These are phyloP conservation scores for Apostichopus japonicus DNA, from an alignment of 35 echinoderm and acorn worm genomes.

Conservation along the genomic window DNA sequence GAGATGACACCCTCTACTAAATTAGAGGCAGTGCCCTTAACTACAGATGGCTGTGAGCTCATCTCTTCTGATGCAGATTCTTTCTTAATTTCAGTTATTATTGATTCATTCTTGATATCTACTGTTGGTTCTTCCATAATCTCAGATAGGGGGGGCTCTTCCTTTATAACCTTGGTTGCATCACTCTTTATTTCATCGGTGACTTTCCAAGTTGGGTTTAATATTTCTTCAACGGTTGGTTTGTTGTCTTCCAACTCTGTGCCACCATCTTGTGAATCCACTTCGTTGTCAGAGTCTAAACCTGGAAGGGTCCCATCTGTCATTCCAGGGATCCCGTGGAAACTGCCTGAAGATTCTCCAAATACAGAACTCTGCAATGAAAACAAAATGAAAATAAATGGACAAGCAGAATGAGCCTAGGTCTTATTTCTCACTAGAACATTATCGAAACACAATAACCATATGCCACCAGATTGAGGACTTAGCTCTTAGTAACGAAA, in stretches of 20 bases:
- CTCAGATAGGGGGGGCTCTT: not conserved
- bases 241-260: not conserved
- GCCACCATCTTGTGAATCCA: not conserved
- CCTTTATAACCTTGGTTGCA: not conserved
- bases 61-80: too few species aligned
- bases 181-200: not conserved
- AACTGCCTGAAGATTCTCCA: not conserved
- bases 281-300: not conserved
- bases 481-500: too few species aligned
- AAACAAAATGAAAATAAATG: not conserved
- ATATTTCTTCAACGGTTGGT: not conserved
- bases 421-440: too few species aligned
- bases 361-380: not conserved
- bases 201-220: not conserved
- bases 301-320: slow-evolving; percentile 9
- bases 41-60: too few species aligned
- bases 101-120: not conserved
- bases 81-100: not conserved
- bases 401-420: too few species aligned
- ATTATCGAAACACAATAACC: too few species aligned
- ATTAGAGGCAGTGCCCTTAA: not conserved
- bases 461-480: too few species aligned
- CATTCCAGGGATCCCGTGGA: slow-evolving; percentile 14
- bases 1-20: not conserved
- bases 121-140: not conserved